Conservation (phyloP, 2,113 vertebrate species). For the Hystrix cristata region DNA sequence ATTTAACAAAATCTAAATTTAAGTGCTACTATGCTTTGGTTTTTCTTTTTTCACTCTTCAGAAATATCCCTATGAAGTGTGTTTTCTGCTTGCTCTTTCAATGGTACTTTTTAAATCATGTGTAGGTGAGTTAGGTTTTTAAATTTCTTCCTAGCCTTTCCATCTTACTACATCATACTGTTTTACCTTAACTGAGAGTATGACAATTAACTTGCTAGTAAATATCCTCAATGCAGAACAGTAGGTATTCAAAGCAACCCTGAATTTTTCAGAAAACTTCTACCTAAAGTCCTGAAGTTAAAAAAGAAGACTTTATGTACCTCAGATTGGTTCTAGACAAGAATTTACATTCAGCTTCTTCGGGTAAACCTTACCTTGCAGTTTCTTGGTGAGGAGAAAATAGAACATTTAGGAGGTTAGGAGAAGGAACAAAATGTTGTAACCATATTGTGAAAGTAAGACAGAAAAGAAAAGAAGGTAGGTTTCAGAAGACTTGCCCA, state of each 20-base stretch:
- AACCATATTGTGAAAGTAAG: not conserved
- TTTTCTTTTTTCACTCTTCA: not conserved
- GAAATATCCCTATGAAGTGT: not conserved
- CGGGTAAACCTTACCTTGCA: not conserved
- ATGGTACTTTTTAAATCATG: not conserved
- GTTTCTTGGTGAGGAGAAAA: not conserved
- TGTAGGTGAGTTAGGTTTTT: not conserved
- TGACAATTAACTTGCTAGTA: not conserved
- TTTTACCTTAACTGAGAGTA: not conserved
- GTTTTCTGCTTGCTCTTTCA: not conserved
- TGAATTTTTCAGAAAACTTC: not conserved
- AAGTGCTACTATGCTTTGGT: not conserved
- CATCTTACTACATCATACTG: not conserved
- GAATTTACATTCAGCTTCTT: not conserved
- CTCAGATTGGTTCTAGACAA: not conserved
- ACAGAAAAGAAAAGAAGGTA: not conserved
- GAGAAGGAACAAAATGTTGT: not conserved
- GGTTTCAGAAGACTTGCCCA: not conserved
- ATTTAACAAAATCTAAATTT: conserved; percentile 18
- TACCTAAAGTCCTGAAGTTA: not conserved
- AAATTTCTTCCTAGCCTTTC: not conserved
- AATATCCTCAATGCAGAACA: not conserved
- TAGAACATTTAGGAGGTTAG: not conserved
- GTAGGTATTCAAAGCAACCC: not conserved
- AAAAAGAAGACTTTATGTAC: not conserved